Percentiles rank a stretch among this genome's conserved stretches.
Conservation (phyloP, 2,797 vertebrate genomes). For the Centropyge bicolor region DNA sequence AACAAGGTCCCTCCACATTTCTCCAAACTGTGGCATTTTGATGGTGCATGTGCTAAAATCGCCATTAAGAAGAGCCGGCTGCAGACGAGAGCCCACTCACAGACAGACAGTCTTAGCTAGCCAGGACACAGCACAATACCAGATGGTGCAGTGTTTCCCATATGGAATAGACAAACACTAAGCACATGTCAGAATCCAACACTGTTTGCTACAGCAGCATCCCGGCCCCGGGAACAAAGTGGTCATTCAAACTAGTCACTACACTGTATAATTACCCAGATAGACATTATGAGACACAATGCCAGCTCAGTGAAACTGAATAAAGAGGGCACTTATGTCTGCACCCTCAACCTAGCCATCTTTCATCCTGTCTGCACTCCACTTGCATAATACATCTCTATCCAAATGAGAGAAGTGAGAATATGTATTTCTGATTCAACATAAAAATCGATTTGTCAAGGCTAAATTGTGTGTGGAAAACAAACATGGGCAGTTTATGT, state of each 20-base stretch:
- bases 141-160: constrained; percentile 85
- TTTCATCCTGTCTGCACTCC: constrained; percentile 69
- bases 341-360: constrained; percentile 77
- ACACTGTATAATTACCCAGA: constrained; percentile 92
- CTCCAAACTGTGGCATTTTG: constrained; percentile 58
- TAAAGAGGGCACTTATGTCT: constrained; percentile 94
- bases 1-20: constrained; percentile 64
- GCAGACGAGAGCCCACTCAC: constrained; percentile 73
- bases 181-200: constrained; percentile 84
- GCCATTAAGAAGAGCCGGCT: constrained; percentile 59
- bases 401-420: constrained; percentile 50
- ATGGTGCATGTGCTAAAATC: constrained; percentile 71
- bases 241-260: constrained; percentile 93
- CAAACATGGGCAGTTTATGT: constrained; percentile 28
- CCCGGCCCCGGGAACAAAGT: constrained; percentile 85
- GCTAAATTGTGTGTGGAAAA: constrained; percentile 43
- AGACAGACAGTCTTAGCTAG: constrained; percentile 72
- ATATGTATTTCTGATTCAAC: constrained; percentile 52
- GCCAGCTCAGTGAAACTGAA: constrained; percentile 92
- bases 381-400: constrained; percentile 68
- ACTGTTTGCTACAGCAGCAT: constrained; percentile 82
- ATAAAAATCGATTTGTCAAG: constrained; percentile 51
- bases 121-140: constrained; percentile 80
- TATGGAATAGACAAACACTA: constrained; percentile 83
- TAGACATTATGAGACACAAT: constrained; percentile 92